These are phyloP conservation scores for Anaspis maculata DNA, from an alignment of 2,888 invertebrate genomes.

Conservation along the genomic window DNA sequence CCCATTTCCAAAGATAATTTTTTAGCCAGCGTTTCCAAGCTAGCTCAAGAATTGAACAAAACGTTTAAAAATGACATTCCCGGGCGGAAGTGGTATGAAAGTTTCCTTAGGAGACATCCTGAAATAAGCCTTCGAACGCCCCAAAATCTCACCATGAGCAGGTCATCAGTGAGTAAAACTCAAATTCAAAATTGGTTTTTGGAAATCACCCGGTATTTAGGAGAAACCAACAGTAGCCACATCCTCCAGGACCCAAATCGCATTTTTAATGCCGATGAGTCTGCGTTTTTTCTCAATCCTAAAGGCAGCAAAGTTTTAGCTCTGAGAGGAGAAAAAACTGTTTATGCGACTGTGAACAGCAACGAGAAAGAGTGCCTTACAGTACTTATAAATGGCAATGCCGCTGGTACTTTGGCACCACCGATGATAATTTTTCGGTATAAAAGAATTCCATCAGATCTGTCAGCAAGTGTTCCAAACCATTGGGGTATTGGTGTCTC, in stretches of 20 bases:
- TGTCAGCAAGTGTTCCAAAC: no score
- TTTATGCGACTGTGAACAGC: conserved; percentile 1
- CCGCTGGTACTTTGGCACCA: conserved; percentile 7
- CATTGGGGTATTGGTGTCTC: no score
- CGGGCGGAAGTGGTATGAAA: conserved; percentile 29
- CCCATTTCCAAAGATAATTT: no score
- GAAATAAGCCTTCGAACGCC: conserved; percentile 24
- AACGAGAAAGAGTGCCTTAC: conserved; percentile 10
- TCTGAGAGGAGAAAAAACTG: conserved; percentile 2
- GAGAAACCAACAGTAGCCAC: no score
- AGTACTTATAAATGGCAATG: conserved; percentile 8
- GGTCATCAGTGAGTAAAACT: no score
- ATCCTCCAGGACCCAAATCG: conserved; percentile 1
- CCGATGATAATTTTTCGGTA: conserved; percentile 9
- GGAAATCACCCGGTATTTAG: no score
- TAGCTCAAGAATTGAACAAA: no score
- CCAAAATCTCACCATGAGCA: no score
- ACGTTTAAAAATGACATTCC: conserved; percentile 28
- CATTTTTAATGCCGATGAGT: conserved; percentile 4
- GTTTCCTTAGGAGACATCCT: conserved; percentile 6
- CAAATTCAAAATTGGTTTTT: no score
- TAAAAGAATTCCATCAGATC: conserved; percentile 3
- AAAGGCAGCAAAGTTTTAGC: conserved; percentile 6
- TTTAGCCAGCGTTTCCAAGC: no score
- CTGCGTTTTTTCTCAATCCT: conserved; percentile 7